Evolutionary conservation across 2,888 invertebrate genomes (phyloP), one percentile per base, ranked within the genome.

Genomic region (Hemaris fuciformis): DNA sequence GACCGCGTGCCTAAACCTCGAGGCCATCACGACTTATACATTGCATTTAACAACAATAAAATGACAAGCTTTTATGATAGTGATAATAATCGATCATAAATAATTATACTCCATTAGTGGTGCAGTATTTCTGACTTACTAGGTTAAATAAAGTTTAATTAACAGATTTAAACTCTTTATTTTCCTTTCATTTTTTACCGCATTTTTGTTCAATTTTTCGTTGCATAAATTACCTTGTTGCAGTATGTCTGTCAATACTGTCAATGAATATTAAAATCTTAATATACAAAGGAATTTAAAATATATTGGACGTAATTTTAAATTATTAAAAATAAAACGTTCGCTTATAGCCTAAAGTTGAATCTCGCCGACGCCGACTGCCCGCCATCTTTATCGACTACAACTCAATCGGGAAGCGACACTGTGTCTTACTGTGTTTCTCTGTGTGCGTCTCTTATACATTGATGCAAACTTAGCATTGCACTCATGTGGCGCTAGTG

Each of bases 321-420:
- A 48, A 18, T 45, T 46, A 53, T 53, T 18, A 53, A 31, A 53
- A 41, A 48, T 45, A 61, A 22, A 53, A 42, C 38, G 46, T 46
- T 46, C 59, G 38, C 34, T 46, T 34, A 46, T 48, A 59, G 59
- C 34, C 59, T 45, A 62, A 62, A 62, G 62, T 59, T 56, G 46
- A 46, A 62, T 59, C 59, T 59, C 59, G 56, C 43, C 13, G 34
- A 53, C 34, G 31, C 48, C 41, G 43, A 31, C 42, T 18, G 38
- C 56, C 31, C 56, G 18, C 25, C 45, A 45, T 62, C 60, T 42
- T 34, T 62, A 57, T 60, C 57, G 20, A 42, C 59, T 45, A 45
- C 57, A 60, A 57, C 45, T 27, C 57, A 25, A 59, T 57, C 31
- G 22, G 42, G 15, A 59, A 42, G n/a, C 38, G 53, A 59, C 34